phyloP scores from a whole-genome alignment of 2,888 invertebrate genomes.

The Nezara viridula region DNA sequence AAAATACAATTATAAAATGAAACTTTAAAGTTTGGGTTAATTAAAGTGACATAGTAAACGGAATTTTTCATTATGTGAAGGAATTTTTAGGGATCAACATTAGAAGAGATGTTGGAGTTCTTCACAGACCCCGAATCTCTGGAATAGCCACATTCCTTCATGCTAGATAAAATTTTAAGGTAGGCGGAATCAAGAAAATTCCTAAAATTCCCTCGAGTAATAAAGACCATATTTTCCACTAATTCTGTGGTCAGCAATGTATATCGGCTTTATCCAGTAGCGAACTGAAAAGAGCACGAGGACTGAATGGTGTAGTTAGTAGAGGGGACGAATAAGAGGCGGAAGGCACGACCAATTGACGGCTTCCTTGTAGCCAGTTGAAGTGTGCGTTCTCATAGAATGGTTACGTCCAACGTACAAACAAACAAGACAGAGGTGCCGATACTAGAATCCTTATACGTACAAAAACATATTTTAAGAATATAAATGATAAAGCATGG shows the following conservation, averaged over 20 bases:
- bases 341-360: neutral
- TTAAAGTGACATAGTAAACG: too few species aligned
- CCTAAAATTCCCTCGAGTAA: neutral
- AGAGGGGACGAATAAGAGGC: neutral
- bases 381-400: neutral
- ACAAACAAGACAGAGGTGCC: neutral
- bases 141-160: neutral
- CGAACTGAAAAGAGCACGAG: neutral
- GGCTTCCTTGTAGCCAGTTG: neutral
- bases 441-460: too few species aligned
- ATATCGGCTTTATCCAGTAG: neutral
- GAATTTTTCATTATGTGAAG: too few species aligned
- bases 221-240: neutral
- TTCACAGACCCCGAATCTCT: neutral
- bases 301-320: neutral
- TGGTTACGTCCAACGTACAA: neutral
- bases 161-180: neutral
- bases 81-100: too few species aligned
- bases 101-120: neutral
- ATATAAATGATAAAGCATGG: too few species aligned
- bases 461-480: too few species aligned
- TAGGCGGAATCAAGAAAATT: neutral
- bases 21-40: too few species aligned
- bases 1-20: too few species aligned
- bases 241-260: neutral